Evolutionary conservation across 2,797 vertebrate genomes (phyloP).

Genomic region (Potorous gilbertii): DNA sequence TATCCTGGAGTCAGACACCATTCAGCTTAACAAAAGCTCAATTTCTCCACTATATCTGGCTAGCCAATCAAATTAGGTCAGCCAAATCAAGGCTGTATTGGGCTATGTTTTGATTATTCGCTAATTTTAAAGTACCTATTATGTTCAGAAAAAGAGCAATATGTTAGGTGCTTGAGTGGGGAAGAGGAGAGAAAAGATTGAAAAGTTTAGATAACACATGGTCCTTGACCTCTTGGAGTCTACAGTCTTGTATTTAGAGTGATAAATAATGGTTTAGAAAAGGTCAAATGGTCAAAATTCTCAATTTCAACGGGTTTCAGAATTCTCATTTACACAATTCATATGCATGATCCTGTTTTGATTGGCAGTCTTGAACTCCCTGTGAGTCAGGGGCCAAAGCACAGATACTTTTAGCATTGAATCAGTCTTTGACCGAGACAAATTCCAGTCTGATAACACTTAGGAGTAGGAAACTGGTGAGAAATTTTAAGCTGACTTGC

Average conservation of each 20-base stretch:
- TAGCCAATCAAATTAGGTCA: not conserved
- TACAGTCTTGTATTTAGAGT: not conserved
- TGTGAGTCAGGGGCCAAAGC: not conserved
- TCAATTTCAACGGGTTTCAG: not conserved
- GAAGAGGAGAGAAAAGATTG: not conserved
- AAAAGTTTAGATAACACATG: not conserved
- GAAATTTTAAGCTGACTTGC: not conserved
- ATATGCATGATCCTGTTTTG: conserved; percentile 23
- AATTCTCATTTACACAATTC: conserved; percentile 41
- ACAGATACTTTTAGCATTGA: conserved; percentile 54
- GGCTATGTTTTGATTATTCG: not conserved
- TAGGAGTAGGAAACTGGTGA: conserved; percentile 10
- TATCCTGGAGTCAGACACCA: not conserved
- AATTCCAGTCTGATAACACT: conserved; percentile 9
- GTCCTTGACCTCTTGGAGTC: not conserved
- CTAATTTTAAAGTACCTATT: not conserved
- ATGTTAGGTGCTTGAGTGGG: not conserved
- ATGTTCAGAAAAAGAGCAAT: not conserved
- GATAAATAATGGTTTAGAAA: not conserved
- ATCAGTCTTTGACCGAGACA: conserved; percentile 26
- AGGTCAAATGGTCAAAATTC: not conserved
- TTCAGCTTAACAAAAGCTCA: not conserved
- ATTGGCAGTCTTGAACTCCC: conserved; percentile 39
- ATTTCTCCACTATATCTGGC: not conserved
- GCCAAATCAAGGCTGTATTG: not conserved